Evolutionary conservation across 2,113 vertebrate genomes (phyloP).

Genomic region (Euleptes europaea): DNA sequence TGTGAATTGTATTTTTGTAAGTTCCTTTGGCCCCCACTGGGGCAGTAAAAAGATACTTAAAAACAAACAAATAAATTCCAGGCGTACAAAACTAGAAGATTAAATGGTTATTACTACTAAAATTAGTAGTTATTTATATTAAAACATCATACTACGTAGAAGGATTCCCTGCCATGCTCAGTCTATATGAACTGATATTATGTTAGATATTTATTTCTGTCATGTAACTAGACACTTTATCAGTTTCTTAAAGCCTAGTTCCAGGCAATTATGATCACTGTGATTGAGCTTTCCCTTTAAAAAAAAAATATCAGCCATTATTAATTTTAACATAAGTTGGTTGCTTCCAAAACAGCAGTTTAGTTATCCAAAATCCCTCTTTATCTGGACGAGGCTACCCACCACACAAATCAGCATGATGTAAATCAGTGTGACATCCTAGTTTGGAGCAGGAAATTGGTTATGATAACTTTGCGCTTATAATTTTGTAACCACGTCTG

Average conservation of each 20-base stretch:
- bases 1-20: no score
- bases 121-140: no score
- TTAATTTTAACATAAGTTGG: constrained; percentile 21
- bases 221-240: not conserved
- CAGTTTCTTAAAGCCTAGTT: constrained; percentile 29
- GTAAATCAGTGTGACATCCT: constrained; percentile 11
- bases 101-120: not conserved
- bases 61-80: not conserved
- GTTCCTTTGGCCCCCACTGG: no score
- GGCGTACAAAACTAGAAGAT: not conserved
- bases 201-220: not conserved
- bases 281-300: constrained; percentile 4
- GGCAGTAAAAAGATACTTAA: no score
- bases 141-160: not conserved
- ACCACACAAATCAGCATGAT: not conserved
- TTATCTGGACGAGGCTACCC: constrained; percentile 9
- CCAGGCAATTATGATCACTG: not conserved
- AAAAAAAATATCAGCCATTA: not conserved
- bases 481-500: not conserved
- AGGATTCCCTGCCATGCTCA: not conserved
- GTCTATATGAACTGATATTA: not conserved
- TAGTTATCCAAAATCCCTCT: constrained; percentile 23
- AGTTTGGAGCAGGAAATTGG: constrained; percentile 10
- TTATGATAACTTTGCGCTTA: not conserved
- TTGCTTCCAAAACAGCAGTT: constrained; percentile 22